A percentile compares a stretch with the other conserved stretches of the same genome.
Conservation (phyloP, 2,888 invertebrate genomes). For the Rhingia campestris region DNA sequence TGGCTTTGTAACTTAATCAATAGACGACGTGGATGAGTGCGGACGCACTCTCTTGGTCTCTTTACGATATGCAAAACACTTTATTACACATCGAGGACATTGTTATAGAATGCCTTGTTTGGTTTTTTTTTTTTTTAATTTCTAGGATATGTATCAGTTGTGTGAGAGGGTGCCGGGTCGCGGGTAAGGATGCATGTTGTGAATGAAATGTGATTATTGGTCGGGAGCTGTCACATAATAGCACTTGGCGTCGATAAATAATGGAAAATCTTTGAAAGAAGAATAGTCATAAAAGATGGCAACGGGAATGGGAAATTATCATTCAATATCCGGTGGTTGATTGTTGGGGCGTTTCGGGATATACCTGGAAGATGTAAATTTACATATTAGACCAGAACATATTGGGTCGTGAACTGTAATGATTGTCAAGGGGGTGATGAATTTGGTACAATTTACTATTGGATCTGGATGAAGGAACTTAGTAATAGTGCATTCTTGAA, state of each 20-base stretch:
- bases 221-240: conserved; percentile 51
- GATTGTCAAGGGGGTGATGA: conserved; percentile 53
- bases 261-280: conserved; percentile 28
- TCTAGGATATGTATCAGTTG: conserved; percentile 22
- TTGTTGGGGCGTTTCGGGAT: conserved; percentile 20
- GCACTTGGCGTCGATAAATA: conserved; percentile 67
- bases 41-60: conserved; percentile 52
- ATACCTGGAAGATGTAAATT: conserved; percentile 23
- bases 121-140: conserved; percentile 16
- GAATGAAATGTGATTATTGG: conserved; percentile 55
- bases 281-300: conserved; percentile 34
- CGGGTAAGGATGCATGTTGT: conserved; percentile 37
- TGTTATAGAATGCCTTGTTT: conserved; percentile 46
- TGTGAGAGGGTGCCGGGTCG: not conserved
- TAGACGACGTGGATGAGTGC: conserved; percentile 54
- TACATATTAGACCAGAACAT: conserved; percentile 17
- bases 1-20: conserved; percentile 73
- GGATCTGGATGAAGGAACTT: not conserved
- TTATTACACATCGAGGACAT: conserved; percentile 65
- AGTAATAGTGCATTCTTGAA: too few relatives aligned
- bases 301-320: conserved; percentile 44
- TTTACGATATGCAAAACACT: conserved; percentile 71
- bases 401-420: conserved; percentile 28
- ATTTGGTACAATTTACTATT: conserved; percentile 39
- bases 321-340: conserved; percentile 59